Base-by-base conservation (phyloP, 2,113 vertebrate genomes). In the Nibea coibor region DNA sequence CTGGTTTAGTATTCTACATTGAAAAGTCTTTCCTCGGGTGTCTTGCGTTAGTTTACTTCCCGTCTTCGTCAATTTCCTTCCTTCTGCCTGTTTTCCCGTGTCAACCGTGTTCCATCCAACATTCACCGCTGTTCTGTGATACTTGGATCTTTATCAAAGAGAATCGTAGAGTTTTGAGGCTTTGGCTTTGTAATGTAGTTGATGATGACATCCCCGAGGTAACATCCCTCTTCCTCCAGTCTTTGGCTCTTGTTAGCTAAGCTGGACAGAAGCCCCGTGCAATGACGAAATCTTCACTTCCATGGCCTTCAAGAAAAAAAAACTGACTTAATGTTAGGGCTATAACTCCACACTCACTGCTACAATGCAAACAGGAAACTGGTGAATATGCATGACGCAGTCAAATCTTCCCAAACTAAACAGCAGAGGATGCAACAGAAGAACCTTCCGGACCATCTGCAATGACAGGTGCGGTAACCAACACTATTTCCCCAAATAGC, bases 371-470 rank as follows among this genome's bases (percentile, higher is more conserved):
- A 77, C 86, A 82, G 81, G 72, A 82, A 72, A 79, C 35, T 70
- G 28, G 17, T 86, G 72, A 88, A 85, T 81, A 87, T 86, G 80
- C 67, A 87, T 83, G 70, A 79, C 22, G 0, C 24, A 59, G 69
- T 64, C 42, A 50, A 58, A 67, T 69, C 64, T 31, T 67, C 12
- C 42, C 48, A 58, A 81, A 75, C 76, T 47, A 75, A 82, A 71
- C 72, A 19, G 42, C 35, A 26, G 50, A 51, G 67, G 67, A 22
- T 19, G 19, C 51, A 79, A 61, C 48, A 65, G 43, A 43, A 19
- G 51, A 82, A n/a, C 56, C 26, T 71, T 57, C 26, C 50, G 57
- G 12, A 20, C 42, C 39, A 26, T 54, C 69, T 78, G 80, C 53
- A 62, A 57, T n/a, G 19, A 63, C 65, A 78, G 69, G 59, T 76